A percentile compares a stretch with the other conserved stretches of the same genome.
Evolutionary conservation across 2,113 vertebrate species (phyloP).

Genomic region (Oenanthe oenanthe): DNA sequence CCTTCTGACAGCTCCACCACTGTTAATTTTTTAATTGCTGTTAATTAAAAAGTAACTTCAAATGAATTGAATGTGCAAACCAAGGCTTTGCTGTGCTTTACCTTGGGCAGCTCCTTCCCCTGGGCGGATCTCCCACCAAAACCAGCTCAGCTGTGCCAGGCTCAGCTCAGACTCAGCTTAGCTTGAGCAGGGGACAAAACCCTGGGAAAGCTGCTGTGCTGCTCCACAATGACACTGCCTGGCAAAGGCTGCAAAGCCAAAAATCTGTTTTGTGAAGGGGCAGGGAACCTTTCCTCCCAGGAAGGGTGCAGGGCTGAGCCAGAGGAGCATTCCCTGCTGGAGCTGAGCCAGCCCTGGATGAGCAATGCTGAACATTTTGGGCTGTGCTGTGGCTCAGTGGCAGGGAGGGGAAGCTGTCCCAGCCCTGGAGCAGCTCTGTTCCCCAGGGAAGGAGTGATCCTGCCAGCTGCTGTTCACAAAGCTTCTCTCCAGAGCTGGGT

Average conservation of each 20-base stretch:
- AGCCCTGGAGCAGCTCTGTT: neutral
- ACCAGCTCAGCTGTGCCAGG: neutral
- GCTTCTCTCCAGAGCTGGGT: neutral
- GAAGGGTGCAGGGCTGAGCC: too few relatives aligned
- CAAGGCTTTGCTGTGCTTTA: neutral
- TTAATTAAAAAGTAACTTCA: neutral
- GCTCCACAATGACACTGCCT: neutral
- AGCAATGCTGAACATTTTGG: neutral
- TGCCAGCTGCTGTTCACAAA: conserved; percentile 36
- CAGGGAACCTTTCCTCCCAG: neutral
- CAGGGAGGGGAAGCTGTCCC: neutral
- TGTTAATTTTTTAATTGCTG: neutral
- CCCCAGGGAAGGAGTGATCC: neutral
- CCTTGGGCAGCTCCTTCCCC: neutral
- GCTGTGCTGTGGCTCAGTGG: neutral
- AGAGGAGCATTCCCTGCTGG: too few relatives aligned
- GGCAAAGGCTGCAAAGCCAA: neutral
- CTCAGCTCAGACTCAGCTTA: neutral
- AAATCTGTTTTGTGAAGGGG: neutral
- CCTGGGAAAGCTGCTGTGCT: neutral
- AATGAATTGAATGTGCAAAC: neutral
- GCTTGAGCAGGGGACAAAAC: neutral
- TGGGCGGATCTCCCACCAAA: neutral
- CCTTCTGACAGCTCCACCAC: neutral
- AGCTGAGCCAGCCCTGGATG: too few relatives aligned